Percentiles rank a stretch among this genome's conserved stretches.
Conservation (phyloP, 2,888 invertebrate species). For the Cataglyphis altisquamis region DNA sequence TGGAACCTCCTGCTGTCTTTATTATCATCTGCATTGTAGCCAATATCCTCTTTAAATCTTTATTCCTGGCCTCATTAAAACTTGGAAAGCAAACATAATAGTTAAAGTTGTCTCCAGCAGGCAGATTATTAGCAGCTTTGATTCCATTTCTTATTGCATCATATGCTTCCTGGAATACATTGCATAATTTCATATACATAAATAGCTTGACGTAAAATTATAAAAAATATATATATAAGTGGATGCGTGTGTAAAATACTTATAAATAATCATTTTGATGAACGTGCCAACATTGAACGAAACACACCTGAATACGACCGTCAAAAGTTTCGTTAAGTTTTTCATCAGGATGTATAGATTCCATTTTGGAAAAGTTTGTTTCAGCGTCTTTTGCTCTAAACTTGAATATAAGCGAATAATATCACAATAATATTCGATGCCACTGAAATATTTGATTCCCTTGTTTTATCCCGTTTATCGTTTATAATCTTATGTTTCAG, state of each 20-base stretch:
- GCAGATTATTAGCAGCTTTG: conserved; percentile 91
- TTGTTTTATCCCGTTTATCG: background rate
- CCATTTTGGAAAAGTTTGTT: background rate
- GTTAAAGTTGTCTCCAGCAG: conserved; percentile 90
- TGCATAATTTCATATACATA: background rate
- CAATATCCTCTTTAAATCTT: conserved; percentile 90
- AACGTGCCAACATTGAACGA: background rate
- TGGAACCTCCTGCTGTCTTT: conserved; percentile 87
- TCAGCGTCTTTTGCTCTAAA: background rate
- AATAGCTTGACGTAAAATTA: background rate
- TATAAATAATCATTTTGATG: background rate
- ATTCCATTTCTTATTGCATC: conserved; percentile 90
- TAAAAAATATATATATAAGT: background rate
- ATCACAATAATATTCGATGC: background rate
- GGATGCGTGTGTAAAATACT: background rate
- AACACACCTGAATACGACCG: conserved; percentile 84
- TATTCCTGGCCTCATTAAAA: conserved; percentile 90
- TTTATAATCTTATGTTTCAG: background rate
- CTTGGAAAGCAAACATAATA: conserved; percentile 92
- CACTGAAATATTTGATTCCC: background rate
- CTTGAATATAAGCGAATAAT: background rate
- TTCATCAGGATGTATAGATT: background rate
- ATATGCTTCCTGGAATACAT: conserved; percentile 89
- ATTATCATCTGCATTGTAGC: conserved; percentile 88
- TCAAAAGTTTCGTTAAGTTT: conserved; percentile 76